Evolutionary conservation across 2,888 invertebrate species (phyloP), one percentile per base, ranked within the genome.

Genomic region (Drosophila maculinotata): DNA sequence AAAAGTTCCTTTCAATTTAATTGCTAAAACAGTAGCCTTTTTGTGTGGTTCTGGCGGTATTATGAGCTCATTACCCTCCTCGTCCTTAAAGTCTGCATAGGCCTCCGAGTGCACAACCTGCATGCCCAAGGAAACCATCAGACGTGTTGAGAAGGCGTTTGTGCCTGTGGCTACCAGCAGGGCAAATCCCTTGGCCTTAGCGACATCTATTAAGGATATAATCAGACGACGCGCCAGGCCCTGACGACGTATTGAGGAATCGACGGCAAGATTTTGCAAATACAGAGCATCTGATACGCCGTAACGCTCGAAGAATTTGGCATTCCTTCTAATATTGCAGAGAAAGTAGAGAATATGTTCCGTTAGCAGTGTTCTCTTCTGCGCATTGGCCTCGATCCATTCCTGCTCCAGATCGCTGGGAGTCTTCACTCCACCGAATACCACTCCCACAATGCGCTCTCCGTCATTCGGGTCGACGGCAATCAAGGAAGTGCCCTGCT

Each of bases 301-400:
- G n/a, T 31, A 31, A 12, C n/a, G n/a, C 30, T 31, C 30, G 3
- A 31, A 31, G 30, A 31, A 33, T 14, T 33, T 33, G 0, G 33
- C 33, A n/a, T 31, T 31, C 30, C 30, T 31, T 31, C 30, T 10
- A 31, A 31, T 31, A 31, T 31, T 31, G n/a, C 30, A 31, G 4
- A 31, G 30, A 31, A 31, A 31, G 30, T 31, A 31, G n/a, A 31
- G n/a, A 31, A 31, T 31, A n/a, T 31, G n/a, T 31, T 31, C 30
- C 1, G 30, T 31, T n/a, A 31, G 30, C 1, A 31, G 10, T n/a
- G 30, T 31, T 31, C 30, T 31, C n/a, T 31, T 3, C 30, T 31
- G n/a, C 0, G 30, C 10, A 31, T n/a, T 12, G 5, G 30, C 30
- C n/a, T n/a, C 30, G 1, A 31, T n/a, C 30, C 30, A 31, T 31